Conservation (phyloP, 1,140 invertebrate genomes). For the Anastrepha ludens region DNA sequence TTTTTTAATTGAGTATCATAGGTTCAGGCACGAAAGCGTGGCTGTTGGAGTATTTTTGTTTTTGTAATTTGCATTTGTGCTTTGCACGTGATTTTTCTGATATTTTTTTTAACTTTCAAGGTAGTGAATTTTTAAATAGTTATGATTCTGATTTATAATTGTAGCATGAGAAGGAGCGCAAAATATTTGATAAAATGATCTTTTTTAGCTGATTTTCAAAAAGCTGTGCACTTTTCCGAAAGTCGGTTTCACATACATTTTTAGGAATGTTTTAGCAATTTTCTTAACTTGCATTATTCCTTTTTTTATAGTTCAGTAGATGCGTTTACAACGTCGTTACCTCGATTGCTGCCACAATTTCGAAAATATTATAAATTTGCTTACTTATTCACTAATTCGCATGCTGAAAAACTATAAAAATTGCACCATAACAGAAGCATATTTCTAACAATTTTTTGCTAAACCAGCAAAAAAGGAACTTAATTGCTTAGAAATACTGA, state of each 20-base stretch:
- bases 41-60: not conserved
- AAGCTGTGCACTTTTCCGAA: no score
- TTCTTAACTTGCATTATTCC: no score
- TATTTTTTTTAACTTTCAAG: not conserved
- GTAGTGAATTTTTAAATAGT: no score
- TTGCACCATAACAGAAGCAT: constrained; percentile 28
- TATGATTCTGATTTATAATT: no score
- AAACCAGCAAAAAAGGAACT: not conserved
- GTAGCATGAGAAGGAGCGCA: no score
- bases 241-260: no score
- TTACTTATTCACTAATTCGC: not conserved
- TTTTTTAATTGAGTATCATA: not conserved
- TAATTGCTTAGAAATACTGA: constrained; percentile 23
- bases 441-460: constrained; percentile 43
- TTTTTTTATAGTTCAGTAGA: no score
- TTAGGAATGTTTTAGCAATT: no score
- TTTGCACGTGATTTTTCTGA: not conserved
- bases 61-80: constrained; percentile 25
- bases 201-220: no score
- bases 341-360: no score
- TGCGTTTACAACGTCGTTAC: no score
- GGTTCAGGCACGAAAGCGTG: not conserved
- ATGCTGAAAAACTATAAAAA: not conserved
- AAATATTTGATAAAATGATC: no score
- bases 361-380: not conserved